A percentile compares a stretch with the other conserved stretches of the same genome.
These are phyloP conservation scores for Rachycentron canadum DNA, from an alignment of 2,797 vertebrate species.

Conservation along the genomic window DNA sequence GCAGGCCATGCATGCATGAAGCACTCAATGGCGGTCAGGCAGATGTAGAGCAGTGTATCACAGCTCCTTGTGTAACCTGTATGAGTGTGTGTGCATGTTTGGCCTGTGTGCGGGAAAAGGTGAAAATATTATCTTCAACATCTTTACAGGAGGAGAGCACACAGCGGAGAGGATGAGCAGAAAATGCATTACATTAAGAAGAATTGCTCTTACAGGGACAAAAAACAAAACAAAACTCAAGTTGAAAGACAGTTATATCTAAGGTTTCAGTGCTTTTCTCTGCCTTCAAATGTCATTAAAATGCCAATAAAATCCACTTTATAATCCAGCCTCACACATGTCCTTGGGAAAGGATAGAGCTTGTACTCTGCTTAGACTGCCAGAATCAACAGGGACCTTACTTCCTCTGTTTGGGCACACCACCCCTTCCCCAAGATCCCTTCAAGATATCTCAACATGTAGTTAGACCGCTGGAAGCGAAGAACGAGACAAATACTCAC, in stretches of 20 bases:
- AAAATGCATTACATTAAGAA: background rate
- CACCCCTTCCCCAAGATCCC: slow-evolving; percentile 73
- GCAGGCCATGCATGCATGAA: slow-evolving; percentile 43
- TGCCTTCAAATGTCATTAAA: background rate
- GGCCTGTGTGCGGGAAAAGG: background rate
- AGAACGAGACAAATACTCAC: slow-evolving; percentile 68
- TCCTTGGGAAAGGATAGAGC: slow-evolving; percentile 27
- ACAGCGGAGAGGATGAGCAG: background rate
- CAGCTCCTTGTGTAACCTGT: slow-evolving; percentile 37
- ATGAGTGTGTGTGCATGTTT: slow-evolving; percentile 16
- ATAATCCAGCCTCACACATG: slow-evolving; percentile 15
- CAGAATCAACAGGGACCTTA: slow-evolving; percentile 50
- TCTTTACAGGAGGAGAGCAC: background rate
- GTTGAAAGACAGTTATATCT: background rate
- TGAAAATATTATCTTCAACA: background rate
- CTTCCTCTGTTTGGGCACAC: slow-evolving; percentile 72
- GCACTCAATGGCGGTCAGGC: slow-evolving; percentile 12
- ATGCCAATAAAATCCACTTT: background rate
- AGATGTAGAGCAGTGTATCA: slow-evolving; percentile 1
- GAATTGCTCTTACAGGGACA: background rate
- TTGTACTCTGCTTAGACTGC: slow-evolving; percentile 23
- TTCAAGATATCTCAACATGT: slow-evolving; percentile 57
- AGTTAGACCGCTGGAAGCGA: slow-evolving; percentile 36
- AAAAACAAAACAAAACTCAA: background rate
- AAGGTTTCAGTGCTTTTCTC: background rate